Evolutionary conservation across 2,888 invertebrate genomes (phyloP).

Genomic region (Sympetrum striolatum): DNA sequence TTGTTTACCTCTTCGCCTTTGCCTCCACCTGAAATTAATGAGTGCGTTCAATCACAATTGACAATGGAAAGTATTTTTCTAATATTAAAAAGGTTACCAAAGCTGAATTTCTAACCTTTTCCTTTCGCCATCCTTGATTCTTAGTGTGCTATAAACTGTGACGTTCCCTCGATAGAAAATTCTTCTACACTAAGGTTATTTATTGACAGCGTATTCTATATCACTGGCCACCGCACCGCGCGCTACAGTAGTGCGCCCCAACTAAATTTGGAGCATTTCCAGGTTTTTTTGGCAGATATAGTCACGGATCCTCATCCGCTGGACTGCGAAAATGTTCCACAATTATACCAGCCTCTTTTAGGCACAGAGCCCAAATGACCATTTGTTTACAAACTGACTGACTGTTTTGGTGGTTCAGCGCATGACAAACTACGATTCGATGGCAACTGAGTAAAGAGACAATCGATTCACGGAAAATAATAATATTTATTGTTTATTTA

Average conservation of each 20-base stretch:
- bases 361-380: background rate
- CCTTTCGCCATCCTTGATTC: constrained; percentile 27
- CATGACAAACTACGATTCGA: background rate
- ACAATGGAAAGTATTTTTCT: background rate
- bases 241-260: background rate
- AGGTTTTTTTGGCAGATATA: constrained; percentile 26
- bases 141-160: background rate
- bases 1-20: constrained; percentile 35
- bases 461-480: background rate
- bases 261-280: constrained; percentile 24
- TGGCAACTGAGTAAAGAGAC: background rate
- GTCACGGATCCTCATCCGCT: background rate
- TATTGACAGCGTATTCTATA: constrained; percentile 27
- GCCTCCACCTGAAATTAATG: background rate
- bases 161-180: background rate
- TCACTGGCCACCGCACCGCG: background rate
- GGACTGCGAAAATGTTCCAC: constrained; percentile 18
- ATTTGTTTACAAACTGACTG: constrained; percentile 1
- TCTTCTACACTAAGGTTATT: background rate
- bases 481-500: background rate
- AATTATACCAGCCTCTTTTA: constrained; percentile 26
- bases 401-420: background rate
- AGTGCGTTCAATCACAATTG: background rate
- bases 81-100: background rate
- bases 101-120: background rate